Evolutionary conservation across 2,113 vertebrate genomes (phyloP), one percentile per base, ranked within the genome.

Genomic region (Dicentrarchus labrax): DNA sequence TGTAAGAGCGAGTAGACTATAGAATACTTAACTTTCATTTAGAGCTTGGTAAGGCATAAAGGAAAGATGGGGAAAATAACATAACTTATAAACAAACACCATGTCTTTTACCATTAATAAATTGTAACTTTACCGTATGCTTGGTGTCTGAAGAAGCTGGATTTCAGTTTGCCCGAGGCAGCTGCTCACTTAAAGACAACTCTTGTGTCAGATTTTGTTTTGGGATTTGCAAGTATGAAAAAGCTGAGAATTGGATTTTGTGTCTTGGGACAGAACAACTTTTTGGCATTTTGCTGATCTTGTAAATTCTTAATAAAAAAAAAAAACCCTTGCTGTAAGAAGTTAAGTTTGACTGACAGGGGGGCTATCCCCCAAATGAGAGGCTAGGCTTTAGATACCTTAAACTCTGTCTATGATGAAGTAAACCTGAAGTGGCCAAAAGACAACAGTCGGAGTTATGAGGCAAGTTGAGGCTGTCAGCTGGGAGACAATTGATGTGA

Each of bases 371-470:
- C 36, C 50, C 24, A 73, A 79, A 80, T 80, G 66, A 84, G 38
- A 36, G 59, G 10, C 22, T 48, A 59, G 65, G 47, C 62, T 75
- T 80, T 72, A 11, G 24, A 24, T 57, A 38, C 13, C 54, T 24
- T 51, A 41, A 77, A 30, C 38, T 57, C 11, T 36, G 9, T 54
- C n/a, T 72, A 10, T 43, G 51, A 76, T 67, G n/a, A 72, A 72
- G 70, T 22, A 72, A 64, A 87, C 24, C 76, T 75, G 45, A 76
- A 85, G 76, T 62, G 36, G 72, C 50, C 62, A 41, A 67, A 83
- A 80, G 16, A 30, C 54, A 84, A 48, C 65, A 67, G 54, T 59
- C 54, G 38, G 24, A 78, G 45, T 30, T 79, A 2, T 76, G 70
- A 79, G 47, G 22, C 21, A 48, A 60, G 69, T 69, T 60, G 30